A percentile compares a stretch with the other conserved stretches of the same genome.
Conservation (phyloP, 2,113 vertebrate genomes). For the Macquaria australasica region DNA sequence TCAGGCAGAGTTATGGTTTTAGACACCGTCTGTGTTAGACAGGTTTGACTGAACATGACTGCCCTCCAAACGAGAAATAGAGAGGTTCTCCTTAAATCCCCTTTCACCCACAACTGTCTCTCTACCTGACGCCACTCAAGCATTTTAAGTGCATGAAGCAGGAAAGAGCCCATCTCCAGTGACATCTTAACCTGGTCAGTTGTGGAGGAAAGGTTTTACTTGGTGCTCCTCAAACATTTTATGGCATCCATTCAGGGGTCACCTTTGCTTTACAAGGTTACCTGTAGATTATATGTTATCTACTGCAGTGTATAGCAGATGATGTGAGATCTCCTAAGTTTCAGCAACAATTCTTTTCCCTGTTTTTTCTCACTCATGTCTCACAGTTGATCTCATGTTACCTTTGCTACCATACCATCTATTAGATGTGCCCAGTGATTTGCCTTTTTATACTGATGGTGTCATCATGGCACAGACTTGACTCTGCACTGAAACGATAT, state of each 20-base stretch:
- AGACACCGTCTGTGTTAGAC: conserved; percentile 18
- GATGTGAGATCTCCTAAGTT: not conserved
- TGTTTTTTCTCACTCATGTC: not conserved
- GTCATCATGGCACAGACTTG: conserved; percentile 23
- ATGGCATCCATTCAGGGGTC: not conserved
- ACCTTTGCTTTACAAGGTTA: conserved; percentile 14
- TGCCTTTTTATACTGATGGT: not conserved
- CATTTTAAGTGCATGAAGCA: conserved; percentile 3
- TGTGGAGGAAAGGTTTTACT: conserved; percentile 10
- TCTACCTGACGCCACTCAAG: conserved; percentile 23
- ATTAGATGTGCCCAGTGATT: conserved; percentile 13
- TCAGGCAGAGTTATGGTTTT: conserved; percentile 26
- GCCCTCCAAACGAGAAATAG: conserved; percentile 7
- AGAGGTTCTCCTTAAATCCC: conserved; percentile 6
- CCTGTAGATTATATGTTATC: not conserved
- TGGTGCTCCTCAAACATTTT: not conserved
- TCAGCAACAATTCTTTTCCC: not conserved
- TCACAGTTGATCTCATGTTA: conserved; percentile 15
- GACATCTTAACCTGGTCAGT: not conserved
- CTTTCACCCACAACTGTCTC: conserved; percentile 5
- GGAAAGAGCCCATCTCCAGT: conserved; percentile 1
- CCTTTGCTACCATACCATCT: not conserved
- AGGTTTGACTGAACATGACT: conserved; percentile 32
- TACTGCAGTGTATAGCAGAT: not conserved
- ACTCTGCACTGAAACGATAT: not conserved